Evolutionary conservation across 2,888 invertebrate species (phyloP).

Genomic region (Celastrina argiolus): DNA sequence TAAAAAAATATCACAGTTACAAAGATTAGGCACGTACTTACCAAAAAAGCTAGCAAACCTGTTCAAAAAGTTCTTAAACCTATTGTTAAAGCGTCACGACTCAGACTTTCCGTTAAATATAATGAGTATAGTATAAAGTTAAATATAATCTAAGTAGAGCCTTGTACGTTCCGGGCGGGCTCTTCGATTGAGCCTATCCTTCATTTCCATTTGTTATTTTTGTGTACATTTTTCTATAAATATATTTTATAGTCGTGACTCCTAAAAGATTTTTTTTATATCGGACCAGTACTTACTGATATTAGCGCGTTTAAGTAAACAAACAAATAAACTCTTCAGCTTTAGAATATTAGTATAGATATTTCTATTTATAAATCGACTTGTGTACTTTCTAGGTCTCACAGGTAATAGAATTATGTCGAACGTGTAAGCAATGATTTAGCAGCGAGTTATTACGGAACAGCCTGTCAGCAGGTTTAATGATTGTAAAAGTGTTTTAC

Average conservation of each 20-base stretch:
- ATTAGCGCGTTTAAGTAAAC: too few species aligned
- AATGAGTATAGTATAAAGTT: too few species aligned
- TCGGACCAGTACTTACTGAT: too few species aligned
- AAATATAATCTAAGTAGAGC: too few species aligned
- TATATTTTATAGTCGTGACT: too few species aligned
- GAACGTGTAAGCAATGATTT: background rate
- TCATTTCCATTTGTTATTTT: too few species aligned
- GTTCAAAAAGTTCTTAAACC: background rate
- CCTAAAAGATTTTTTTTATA: too few species aligned
- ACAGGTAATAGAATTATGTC: conserved; percentile 5
- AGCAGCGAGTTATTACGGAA: background rate
- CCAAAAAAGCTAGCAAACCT: background rate
- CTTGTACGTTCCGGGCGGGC: too few species aligned
- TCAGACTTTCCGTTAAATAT: background rate
- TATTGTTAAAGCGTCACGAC: background rate
- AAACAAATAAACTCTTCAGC: too few species aligned
- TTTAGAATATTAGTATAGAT: too few species aligned
- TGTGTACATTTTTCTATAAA: too few species aligned
- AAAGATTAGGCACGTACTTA: background rate
- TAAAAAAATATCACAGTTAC: background rate
- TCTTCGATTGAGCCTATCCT: too few species aligned
- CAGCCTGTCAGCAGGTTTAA: background rate
- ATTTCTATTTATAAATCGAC: background rate
- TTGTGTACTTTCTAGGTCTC: background rate
- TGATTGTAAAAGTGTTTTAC: background rate